phyloP scores from a whole-genome alignment of 2,113 vertebrate genomes.

The Acanthisitta chloris region DNA sequence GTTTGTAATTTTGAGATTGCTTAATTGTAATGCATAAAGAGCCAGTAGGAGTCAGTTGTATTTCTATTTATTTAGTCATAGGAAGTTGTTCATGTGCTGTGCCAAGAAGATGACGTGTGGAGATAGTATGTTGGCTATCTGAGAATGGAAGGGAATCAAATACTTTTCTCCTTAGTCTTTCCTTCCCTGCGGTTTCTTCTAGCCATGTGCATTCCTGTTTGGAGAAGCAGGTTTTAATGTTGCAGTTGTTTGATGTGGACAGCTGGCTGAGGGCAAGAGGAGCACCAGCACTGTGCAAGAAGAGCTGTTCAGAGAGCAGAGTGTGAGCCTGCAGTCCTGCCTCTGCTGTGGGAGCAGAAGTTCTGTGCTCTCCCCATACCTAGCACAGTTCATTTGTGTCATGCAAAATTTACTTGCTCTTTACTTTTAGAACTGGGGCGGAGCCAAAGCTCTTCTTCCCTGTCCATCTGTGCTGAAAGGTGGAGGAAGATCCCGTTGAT shows the following conservation, averaged over 20 bases:
- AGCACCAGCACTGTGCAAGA: neutral
- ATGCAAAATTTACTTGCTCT: neutral
- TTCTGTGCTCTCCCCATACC: neutral
- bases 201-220: neutral
- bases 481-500: neutral
- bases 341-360: neutral
- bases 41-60: neutral
- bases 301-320: neutral
- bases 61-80: conserved; percentile 34
- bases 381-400: neutral
- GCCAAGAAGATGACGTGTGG: conserved; percentile 31
- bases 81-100: neutral
- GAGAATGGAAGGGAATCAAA: conserved; percentile 1
- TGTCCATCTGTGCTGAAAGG: neutral
- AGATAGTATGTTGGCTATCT: conserved; percentile 5
- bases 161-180: conserved; percentile 18
- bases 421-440: neutral
- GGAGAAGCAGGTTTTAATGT: conserved; percentile 12
- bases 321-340: neutral
- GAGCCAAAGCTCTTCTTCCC: neutral
- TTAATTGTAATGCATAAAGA: neutral
- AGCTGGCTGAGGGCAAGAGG: neutral
- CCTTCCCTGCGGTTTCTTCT: conserved; percentile 16
- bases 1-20: neutral
- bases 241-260: conserved; percentile 15